Evolutionary conservation across 2,113 vertebrate species (phyloP).

Genomic region (Pluvialis apricaria): DNA sequence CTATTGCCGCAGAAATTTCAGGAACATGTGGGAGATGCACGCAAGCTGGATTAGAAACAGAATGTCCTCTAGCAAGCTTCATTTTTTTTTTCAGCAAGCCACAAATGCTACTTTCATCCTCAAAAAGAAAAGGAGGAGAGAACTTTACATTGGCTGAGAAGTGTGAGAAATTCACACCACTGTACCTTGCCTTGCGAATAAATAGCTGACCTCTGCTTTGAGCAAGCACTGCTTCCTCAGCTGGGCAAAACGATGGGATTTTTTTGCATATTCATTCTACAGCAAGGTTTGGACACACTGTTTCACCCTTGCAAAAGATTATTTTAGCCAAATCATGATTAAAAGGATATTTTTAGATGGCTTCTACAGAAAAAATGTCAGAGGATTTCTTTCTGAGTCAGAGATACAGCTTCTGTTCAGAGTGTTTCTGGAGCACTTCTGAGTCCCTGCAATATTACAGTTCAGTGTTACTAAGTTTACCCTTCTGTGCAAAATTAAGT

Average conservation of each 20-base stretch:
- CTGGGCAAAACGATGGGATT: neutral
- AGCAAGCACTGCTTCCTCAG: neutral
- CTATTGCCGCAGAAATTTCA: neutral
- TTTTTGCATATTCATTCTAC: neutral
- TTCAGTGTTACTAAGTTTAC: neutral
- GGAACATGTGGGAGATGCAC: neutral
- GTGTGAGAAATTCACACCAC: neutral
- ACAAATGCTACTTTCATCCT: neutral
- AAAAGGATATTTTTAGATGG: conserved; percentile 29
- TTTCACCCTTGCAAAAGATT: neutral
- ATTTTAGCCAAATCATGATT: conserved; percentile 25
- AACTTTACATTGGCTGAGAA: neutral
- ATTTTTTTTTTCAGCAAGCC: neutral
- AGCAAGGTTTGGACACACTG: neutral
- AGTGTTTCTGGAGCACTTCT: neutral
- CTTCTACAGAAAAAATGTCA: conserved; percentile 25
- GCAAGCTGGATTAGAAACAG: neutral
- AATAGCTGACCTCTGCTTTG: neutral
- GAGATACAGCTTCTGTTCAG: neutral
- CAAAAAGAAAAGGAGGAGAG: neutral
- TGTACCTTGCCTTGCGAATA: neutral
- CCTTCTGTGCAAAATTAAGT: neutral
- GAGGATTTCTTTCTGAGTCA: conserved; percentile 44
- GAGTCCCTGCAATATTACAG: neutral
- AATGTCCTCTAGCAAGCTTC: neutral